Conservation (phyloP, 2,797 vertebrate genomes). For the Darevskia nairensis region DNA sequence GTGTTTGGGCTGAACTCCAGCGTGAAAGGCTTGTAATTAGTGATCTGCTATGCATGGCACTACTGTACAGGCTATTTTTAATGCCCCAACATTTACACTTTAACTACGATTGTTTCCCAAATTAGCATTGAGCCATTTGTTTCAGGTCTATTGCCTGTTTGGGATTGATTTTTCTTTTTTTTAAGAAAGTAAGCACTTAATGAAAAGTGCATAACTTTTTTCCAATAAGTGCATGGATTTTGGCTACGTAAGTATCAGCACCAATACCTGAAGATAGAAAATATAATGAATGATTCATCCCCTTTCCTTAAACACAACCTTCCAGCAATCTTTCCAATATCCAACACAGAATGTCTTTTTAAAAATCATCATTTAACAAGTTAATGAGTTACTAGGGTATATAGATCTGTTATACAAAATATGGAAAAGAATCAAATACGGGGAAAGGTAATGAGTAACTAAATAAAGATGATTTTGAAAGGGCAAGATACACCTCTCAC, state of each 20-base stretch:
- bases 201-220: too few species aligned
- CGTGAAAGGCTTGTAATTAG: background rate
- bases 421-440: background rate
- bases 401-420: background rate
- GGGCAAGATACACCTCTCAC: background rate
- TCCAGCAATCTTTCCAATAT: background rate
- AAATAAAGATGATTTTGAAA: background rate
- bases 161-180: too few species aligned
- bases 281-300: background rate
- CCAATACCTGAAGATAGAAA: background rate
- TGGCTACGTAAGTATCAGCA: background rate
- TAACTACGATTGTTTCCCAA: background rate
- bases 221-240: background rate
- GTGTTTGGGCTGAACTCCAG: background rate
- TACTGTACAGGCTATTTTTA: background rate
- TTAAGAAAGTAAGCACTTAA: too few species aligned
- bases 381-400: background rate
- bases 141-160: background rate
- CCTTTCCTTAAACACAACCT: background rate
- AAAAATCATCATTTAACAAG: background rate
- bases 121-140: background rate
- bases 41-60: background rate
- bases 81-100: background rate
- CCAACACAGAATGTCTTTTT: background rate
- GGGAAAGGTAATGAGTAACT: background rate